Base-by-base conservation (phyloP, 2,888 invertebrate species). In the Hirtodrosophila histrioides region DNA sequence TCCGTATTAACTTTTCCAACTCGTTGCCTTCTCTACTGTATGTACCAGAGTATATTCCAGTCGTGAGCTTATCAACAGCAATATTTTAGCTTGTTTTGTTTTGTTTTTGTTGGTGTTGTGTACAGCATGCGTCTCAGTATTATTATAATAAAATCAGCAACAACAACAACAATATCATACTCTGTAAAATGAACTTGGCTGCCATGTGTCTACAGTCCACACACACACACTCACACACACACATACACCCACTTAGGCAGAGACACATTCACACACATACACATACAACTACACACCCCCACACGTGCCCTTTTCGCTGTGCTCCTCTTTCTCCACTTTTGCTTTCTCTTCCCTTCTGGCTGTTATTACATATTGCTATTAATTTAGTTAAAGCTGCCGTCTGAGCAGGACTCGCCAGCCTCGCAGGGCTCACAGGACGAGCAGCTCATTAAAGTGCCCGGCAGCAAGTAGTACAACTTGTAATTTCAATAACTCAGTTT, bases 131-230 rank as follows among this genome's bases (percentile, higher is more conserved):
- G 8, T 5, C 71, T 56, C 41, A 75, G 65, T 67, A 62, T 88
- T 78, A 81, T 81, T 78, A 82, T 81, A 81, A 75, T 86, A 88
- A 85, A 86, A 86, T 86, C 83, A 82, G 63, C 75, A 46, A 36
- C 48, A 57, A 43, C 6, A 39, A 11, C 50, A 41, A 35, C 41
- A 49, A 17, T 29, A n/a, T 51, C 54, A 27, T 40, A 17, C 61
- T 51, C 39, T 65, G 51, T 56, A 58, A 69, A 75, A 58, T 78
- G 61, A 78, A 75, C 79, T 78, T 78, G 61, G 70, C 57, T 74
- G 57, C 69, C 78, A 67, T 67, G 78, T 73, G 78, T 73, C 72
- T 60, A 46, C 51, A 10, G 44, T 45, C 36, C 37, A 33, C 49
- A 27, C 37, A 66, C 40, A 44, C 17, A 53, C 46, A 33, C 24